Percentiles rank a stretch among this genome's conserved stretches.
phyloP scores from a whole-genome alignment of 2,888 invertebrate genomes.

The Drosophila niveifrons region DNA sequence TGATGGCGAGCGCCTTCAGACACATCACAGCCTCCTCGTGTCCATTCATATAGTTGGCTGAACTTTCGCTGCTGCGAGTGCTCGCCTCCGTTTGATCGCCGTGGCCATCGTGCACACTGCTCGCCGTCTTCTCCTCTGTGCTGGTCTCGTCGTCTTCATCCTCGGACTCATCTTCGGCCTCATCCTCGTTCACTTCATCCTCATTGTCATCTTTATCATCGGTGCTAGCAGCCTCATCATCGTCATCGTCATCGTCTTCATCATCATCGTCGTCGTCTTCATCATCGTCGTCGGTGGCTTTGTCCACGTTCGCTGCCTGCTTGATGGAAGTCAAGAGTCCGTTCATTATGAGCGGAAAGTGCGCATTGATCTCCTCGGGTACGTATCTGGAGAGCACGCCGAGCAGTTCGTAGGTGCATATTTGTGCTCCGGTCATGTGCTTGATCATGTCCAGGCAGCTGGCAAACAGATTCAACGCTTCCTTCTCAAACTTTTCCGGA shows the following conservation, averaged over 20 bases:
- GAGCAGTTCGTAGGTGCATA: constrained; percentile 24
- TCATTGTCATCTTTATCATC: not conserved
- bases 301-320: not conserved
- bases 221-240: no score
- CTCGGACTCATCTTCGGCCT: not conserved
- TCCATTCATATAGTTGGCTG: not conserved
- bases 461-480: constrained; percentile 4
- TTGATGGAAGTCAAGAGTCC: constrained; percentile 3
- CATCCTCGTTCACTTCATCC: constrained; percentile 1
- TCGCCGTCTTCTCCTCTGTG: not conserved
- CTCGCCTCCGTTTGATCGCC: constrained; percentile 29
- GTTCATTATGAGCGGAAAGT: constrained; percentile 20
- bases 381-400: constrained; percentile 19
- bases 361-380: constrained; percentile 10
- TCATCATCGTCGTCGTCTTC: not conserved
- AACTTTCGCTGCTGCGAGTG: not conserved
- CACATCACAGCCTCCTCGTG: constrained; percentile 35
- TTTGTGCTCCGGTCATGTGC: constrained; percentile 8
- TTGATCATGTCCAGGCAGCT: constrained; percentile 21
- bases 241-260: not conserved
- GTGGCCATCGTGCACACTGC: constrained; percentile 17
- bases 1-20: constrained; percentile 19
- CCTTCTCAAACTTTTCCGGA: constrained; percentile 6
- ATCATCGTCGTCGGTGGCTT: constrained; percentile 1
- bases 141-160: not conserved